Evolutionary conservation across 64 coral and sea anemone species (phyloP), one percentile per base, ranked within the genome.

Genomic region (Dendronephthya gigantea): DNA sequence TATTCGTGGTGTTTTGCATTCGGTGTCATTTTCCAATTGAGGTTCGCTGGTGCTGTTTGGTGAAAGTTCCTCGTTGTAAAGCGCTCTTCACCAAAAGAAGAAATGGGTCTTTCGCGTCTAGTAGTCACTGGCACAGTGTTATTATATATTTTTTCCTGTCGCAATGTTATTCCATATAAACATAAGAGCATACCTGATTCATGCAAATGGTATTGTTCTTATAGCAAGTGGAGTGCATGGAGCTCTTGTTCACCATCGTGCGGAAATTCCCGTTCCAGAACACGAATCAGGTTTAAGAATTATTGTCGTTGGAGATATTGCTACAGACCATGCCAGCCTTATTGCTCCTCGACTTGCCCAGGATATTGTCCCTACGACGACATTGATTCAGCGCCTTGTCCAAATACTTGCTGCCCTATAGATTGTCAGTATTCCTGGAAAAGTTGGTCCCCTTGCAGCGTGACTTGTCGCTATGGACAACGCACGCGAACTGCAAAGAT

Each of bases 361-460:
- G 69, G 75, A 7, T 58, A 52, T n/a, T 59, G 81, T 39, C 7
- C 6, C 17, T 39, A 25, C 50, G 36, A 32, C 0, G 27, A 49
- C 2, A 65, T 37, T 5, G 29, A 52, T 35, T 29, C 34, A 39
- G 32, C 13, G 9, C 6, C 55, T 7, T 92, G 91, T 52, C 89
- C 85, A n/a, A 40, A 62, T 49, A 2, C 55, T 2, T 88, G 88
- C 25, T 93, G 93, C 40, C 84, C 86, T 4, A 32, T 89, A 0
- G 81, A 95, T 38, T 95, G 93, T 33, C 5, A 47, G 28, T 94
- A 25, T 4, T 13, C 32, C 0, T 94, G 93, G 93, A 25, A 32
- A 2, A 16, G 32, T 22, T 91, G 93, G 93, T 39, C 86, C 4
- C 1, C 90, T 1, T 94, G 93, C 49, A 5, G 25, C 0, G 93